These are phyloP conservation scores for Geotrupes spiniger DNA, from an alignment of 2,888 invertebrate species.

Conservation along the genomic window DNA sequence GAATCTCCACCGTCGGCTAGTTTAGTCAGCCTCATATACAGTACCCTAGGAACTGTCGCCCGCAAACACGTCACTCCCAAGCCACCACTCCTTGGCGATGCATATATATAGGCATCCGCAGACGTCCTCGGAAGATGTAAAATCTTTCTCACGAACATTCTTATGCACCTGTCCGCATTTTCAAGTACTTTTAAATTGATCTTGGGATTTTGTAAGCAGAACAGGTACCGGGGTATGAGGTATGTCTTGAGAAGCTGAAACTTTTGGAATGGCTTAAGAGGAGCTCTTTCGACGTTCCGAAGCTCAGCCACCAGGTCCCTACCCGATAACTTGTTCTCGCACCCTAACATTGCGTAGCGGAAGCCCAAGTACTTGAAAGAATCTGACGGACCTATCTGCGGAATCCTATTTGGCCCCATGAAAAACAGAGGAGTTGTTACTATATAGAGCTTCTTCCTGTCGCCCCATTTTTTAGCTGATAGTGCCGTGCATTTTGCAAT, in stretches of 20 bases:
- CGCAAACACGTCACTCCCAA: slow-evolving; percentile 8
- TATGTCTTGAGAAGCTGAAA: not conserved
- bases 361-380: slow-evolving; percentile 12
- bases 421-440: slow-evolving; percentile 14
- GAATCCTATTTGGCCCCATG: slow-evolving; percentile 7
- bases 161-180: slow-evolving; percentile 36
- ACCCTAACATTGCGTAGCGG: slow-evolving; percentile 7
- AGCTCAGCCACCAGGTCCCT: slow-evolving; percentile 3
- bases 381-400: slow-evolving; percentile 10
- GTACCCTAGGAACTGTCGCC: slow-evolving; percentile 5
- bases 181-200: slow-evolving; percentile 7
- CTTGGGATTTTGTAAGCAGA: slow-evolving; percentile 5
- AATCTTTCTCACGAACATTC: slow-evolving; percentile 53
- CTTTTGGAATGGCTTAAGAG: slow-evolving; percentile 15
- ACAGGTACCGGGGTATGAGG: slow-evolving; percentile 38
- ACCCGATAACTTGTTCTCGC: not conserved
- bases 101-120: slow-evolving; percentile 11
- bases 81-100: slow-evolving; percentile 12
- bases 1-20: too few relatives aligned
- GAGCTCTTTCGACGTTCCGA: not conserved
- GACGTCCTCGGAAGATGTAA: slow-evolving; percentile 46
- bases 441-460: slow-evolving; percentile 20
- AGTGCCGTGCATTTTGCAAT: slow-evolving; percentile 1
- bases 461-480: too few relatives aligned
- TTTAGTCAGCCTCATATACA: too few relatives aligned